phyloP scores from a whole-genome alignment of 2,888 invertebrate species.

The Drosophila koepferae region DNA sequence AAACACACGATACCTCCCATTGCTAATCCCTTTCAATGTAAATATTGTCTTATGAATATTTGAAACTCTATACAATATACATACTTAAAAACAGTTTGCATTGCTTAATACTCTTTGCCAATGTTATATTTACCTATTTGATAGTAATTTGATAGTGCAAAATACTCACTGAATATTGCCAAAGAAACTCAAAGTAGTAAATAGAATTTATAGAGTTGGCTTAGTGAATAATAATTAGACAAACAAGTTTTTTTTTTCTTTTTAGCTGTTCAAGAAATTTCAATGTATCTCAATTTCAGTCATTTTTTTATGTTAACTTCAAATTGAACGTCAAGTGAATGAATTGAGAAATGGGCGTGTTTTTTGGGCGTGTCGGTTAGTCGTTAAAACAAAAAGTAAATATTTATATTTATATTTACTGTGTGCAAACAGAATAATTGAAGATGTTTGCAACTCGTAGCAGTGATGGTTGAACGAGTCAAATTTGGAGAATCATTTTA shows the following conservation, averaged over 20 bases:
- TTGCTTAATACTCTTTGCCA: slow-evolving; percentile 2
- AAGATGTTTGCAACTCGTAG: not conserved
- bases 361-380: not conserved
- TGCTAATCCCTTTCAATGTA: not conserved
- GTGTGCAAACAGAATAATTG: slow-evolving; percentile 3
- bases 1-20: not conserved
- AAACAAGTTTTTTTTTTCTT: no score
- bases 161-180: not conserved
- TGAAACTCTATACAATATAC: not conserved
- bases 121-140: not conserved
- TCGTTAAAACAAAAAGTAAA: slow-evolving; percentile 11
- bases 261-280: no score
- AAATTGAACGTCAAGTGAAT: slow-evolving; percentile 1
- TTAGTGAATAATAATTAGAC: no score
- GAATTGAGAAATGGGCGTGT: not conserved
- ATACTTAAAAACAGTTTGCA: slow-evolving; percentile 7
- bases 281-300: no score
- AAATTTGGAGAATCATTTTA: not conserved
- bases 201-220: not conserved
- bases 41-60: slow-evolving; percentile 7
- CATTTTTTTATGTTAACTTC: not conserved
- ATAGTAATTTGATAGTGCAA: not conserved
- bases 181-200: not conserved
- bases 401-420: slow-evolving; percentile 10
- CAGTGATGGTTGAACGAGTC: not conserved